Percentiles rank a stretch among this genome's conserved stretches.
phyloP scores from a whole-genome alignment of 2,113 vertebrate genomes.

The Gallinago paraguaiae region DNA sequence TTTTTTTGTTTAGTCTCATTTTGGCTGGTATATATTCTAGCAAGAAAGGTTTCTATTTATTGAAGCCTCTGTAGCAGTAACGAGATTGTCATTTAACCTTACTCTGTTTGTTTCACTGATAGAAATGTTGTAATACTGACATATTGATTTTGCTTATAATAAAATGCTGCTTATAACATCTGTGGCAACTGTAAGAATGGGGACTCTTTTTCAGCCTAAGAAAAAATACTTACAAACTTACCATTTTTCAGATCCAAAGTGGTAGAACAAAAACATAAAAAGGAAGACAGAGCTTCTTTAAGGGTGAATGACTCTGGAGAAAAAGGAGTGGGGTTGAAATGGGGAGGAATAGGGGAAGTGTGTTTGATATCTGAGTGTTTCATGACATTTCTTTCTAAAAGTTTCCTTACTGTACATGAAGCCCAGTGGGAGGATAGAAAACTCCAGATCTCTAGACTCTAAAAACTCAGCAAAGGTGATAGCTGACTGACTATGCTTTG shows the following conservation, averaged over 20 bases:
- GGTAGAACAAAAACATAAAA: not conserved
- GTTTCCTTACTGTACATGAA: not conserved
- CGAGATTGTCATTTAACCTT: conserved; percentile 64
- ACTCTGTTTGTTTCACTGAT: conserved; percentile 55
- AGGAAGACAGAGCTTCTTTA: not conserved
- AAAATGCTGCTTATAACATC: not conserved
- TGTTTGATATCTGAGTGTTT: conserved; percentile 12
- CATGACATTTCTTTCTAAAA: not conserved
- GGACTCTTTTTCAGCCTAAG: not conserved
- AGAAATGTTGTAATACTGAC: conserved; percentile 51
- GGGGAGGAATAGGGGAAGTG: not conserved
- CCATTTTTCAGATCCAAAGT: not conserved
- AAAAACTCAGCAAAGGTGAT: not conserved
- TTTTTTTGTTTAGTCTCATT: conserved; percentile 17
- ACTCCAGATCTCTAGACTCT: not conserved
- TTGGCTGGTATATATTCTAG: conserved; percentile 14
- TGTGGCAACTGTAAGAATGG: not conserved
- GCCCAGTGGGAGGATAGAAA: conserved; percentile 17
- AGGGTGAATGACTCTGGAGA: not conserved
- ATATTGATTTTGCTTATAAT: conserved; percentile 62
- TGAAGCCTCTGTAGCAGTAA: conserved; percentile 57
- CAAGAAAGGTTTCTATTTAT: conserved; percentile 50
- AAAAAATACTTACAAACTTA: not conserved
- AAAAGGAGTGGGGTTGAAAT: not conserved
- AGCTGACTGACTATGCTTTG: conserved; percentile 25